Base-by-base conservation (phyloP, 1,140 invertebrate species). In the Halyomorpha halys region DNA sequence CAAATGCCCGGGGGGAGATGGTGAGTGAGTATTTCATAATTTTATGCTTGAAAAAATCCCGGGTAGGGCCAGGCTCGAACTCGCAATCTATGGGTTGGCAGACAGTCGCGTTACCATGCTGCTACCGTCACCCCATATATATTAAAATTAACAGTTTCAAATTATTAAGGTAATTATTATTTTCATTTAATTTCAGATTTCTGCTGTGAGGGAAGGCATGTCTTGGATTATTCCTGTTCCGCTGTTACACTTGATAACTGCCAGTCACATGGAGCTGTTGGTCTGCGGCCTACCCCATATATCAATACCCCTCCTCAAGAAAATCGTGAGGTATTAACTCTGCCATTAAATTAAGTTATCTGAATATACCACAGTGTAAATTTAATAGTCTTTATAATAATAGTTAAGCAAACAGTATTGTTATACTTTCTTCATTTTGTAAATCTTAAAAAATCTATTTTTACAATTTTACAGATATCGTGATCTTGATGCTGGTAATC, bases 241-340 rank as follows among this genome's bases (percentile, higher is more conserved):
- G 4, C 72, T 86, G 21, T 67, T 86, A 15, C 81, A 80, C 3
- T 71, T 86, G 21, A 74, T 85, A 64, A 84, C 83, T 4, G 78
- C 80, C 1, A 72, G 77, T 45, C 75, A 82, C 68, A 72, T 86
- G 63, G 84, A 86, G 72, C 80, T 83, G 69, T 73, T 85, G 39
- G 81, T 86, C 3, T 86, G 84, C 72, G 84, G 84, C 16, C 77
- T 83, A 67, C 80, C 83, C 13, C 78, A 83, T 66, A 83, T 86
- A 64, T 82, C 82, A 3, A 78, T 85, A 18, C 74, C 78, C 44
- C 72, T 82, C 15, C 73, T 86, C 0, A 83, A 81, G 68, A 82
- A 83, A 73, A 79, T 85, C 67, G 83, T 83, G 45, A 79, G 82
- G 81, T 83, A 73, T 70, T 68, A 69, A 23, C 15, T 62, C 8